phyloP scores from a whole-genome alignment of 2,888 invertebrate species.

The Pomacea canaliculata region DNA sequence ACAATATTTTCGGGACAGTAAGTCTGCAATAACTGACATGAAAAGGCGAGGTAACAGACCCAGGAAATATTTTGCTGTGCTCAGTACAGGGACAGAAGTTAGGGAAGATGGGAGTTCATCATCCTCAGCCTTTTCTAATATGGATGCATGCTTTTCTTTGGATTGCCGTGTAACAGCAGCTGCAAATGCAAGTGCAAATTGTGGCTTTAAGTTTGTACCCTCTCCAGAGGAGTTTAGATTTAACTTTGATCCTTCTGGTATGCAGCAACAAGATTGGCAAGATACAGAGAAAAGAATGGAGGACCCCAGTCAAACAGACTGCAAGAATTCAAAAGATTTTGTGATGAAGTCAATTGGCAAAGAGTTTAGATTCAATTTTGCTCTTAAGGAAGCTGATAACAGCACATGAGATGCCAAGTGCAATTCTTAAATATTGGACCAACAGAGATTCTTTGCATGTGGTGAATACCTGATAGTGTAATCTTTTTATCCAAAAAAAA shows the following conservation, averaged over 20 bases:
- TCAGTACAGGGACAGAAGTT: no score
- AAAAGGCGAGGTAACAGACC: no score
- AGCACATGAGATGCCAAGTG: not conserved
- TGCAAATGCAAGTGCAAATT: not conserved
- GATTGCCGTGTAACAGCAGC: not conserved
- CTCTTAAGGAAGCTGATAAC: not conserved
- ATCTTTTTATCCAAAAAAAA: no score
- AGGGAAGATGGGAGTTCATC: not conserved
- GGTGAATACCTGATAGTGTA: no score
- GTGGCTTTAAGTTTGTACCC: not conserved
- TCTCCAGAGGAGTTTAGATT: conserved; percentile 14
- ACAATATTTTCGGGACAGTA: not conserved
- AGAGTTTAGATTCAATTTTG: conserved; percentile 26
- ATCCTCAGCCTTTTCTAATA: no score
- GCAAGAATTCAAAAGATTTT: conserved; percentile 13
- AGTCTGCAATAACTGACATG: not conserved
- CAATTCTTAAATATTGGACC: not conserved
- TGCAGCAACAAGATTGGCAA: not conserved
- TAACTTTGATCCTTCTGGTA: conserved; percentile 1
- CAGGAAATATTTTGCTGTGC: no score
- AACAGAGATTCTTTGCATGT: no score
- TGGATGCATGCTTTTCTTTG: not conserved
- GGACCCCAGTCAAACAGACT: not conserved
- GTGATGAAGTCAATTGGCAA: conserved; percentile 21
- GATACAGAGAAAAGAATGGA: not conserved